phyloP scores from a whole-genome alignment of 2,113 vertebrate genomes.

The Corydoras maculifer region DNA sequence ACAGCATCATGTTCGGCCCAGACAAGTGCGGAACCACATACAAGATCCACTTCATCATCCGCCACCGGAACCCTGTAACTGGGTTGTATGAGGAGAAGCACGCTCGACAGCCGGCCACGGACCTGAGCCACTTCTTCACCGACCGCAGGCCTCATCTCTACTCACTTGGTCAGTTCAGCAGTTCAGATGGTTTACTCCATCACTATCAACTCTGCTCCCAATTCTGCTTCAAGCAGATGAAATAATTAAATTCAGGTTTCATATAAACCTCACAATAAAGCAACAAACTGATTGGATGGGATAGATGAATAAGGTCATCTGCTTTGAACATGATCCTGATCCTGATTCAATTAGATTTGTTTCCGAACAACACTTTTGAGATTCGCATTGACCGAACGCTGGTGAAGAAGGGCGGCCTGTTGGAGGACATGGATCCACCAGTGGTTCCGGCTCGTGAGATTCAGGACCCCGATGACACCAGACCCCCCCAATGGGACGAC shows the following conservation, averaged over 20 bases:
- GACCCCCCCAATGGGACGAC: constrained; percentile 43
- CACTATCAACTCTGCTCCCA: too few relatives aligned
- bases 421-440: constrained; percentile 42
- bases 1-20: constrained; percentile 55
- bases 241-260: background rate
- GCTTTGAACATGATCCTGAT: background rate
- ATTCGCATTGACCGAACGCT: constrained; percentile 47
- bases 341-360: constrained; percentile 36
- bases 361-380: constrained; percentile 49
- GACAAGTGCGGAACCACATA: constrained; percentile 48
- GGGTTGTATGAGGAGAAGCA: constrained; percentile 48
- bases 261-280: background rate
- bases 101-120: constrained; percentile 38
- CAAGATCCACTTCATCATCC: constrained; percentile 51
- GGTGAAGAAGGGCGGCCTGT: constrained; percentile 46
- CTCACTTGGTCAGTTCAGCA: constrained; percentile 42
- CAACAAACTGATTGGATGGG: background rate
- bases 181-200: too few relatives aligned
- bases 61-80: constrained; percentile 41
- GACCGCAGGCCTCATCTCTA: constrained; percentile 49
- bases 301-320: background rate
- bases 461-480: constrained; percentile 34
- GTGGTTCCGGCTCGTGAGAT: constrained; percentile 37
- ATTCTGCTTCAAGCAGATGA: too few relatives aligned
- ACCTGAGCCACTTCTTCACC: constrained; percentile 47